Evolutionary conservation across 2,797 vertebrate species (phyloP), one percentile per base, ranked within the genome.

Genomic region (Distichodus sexfasciatus): DNA sequence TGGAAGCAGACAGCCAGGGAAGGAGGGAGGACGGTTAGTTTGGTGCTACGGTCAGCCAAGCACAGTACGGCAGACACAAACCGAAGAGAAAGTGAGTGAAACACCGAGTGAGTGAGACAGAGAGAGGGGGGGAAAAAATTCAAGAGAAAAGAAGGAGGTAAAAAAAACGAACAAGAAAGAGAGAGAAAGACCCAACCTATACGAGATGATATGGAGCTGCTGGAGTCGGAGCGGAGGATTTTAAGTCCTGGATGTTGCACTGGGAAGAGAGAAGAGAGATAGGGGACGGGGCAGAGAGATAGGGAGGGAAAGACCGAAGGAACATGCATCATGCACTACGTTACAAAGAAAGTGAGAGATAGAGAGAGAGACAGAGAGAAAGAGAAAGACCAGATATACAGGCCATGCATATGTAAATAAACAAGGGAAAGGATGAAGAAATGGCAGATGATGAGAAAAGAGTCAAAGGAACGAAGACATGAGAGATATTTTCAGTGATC

Each of bases 191-290:
- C 84, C 94, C 93, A 94, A 96, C 94, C 95, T 96, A 96, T 91
- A 89, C 92, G 92, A 92, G 94, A 94, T 92, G 94, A 94, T 92
- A 96, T 91, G 87, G 94, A 95, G 91, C 93, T 94, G 93, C 93
- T 94, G 91, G 94, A 97, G 83, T 95, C 94, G 87, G 93, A 95
- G 88, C 93, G 94, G 83, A 95, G 93, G 87, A 96, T 94, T 94
- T 95, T 97, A 94, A 91, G 93, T 87, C 95, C 94, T 67, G 93
- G 94, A 87, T 95, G 93, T 90, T 96, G 94, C 91, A 97, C 95
- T 97, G 89, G 86, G 91, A 83, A 91, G 82, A 90, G 88, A 89
- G 84, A 84, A 81, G 61, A 80, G 74, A 79, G 74, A 78, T 75
- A 74, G 72, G 69, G 81, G 75, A 72, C 61, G 75, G 72, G 87